Base-by-base conservation (phyloP, 2,888 invertebrate species). In the Nebria salina region DNA sequence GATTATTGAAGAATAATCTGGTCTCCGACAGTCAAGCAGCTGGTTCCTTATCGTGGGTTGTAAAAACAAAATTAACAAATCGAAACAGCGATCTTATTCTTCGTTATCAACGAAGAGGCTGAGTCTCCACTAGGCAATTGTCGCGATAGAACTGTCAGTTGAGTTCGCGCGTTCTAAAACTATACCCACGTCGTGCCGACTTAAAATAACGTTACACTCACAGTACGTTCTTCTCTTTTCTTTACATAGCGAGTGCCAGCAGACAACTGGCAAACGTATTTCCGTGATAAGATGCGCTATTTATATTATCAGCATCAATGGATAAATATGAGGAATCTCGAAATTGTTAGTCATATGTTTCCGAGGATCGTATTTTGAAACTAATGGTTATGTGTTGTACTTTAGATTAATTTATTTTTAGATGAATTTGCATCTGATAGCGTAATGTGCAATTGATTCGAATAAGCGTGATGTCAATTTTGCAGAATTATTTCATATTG, bases 131-230 rank as follows among this genome's bases (percentile, higher is more conserved):
- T 70, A 34, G 11, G 70, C 70, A 70, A 70, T 25, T 70, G 70
- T 70, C 70, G 70, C 70, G 70, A 70, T 34, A 70, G 26, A 34
- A 70, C 70, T 70, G 20, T 11, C 70, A 70, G 70, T 54, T 70
- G 70, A 70, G 70, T 70, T 70, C 70, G 70, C 70, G 70, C 70
- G 25, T 70, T 11, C 15, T 70, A 70, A 70, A 20, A 54, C 54
- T 54, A 54, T 34, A 20, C 34, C 70, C 70, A 70, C 20, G 34
- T 3, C 70, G 70, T 25, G 25, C 70, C 26, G 34, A 11, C 70
- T 26, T 8, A 70, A 70, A 11, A 70, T 70, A 70, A 70, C 70
- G 70, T 70, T 34, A 25, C 9, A 25, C 70, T 4, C 26, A 70
- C 25, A 20, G 54, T 54, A 54, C 54, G 54, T 54, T 13, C 54